Evolutionary conservation across 2,113 vertebrate genomes (phyloP), one percentile per base, ranked within the genome.

Genomic region (Pomatorhinus ruficollis): DNA sequence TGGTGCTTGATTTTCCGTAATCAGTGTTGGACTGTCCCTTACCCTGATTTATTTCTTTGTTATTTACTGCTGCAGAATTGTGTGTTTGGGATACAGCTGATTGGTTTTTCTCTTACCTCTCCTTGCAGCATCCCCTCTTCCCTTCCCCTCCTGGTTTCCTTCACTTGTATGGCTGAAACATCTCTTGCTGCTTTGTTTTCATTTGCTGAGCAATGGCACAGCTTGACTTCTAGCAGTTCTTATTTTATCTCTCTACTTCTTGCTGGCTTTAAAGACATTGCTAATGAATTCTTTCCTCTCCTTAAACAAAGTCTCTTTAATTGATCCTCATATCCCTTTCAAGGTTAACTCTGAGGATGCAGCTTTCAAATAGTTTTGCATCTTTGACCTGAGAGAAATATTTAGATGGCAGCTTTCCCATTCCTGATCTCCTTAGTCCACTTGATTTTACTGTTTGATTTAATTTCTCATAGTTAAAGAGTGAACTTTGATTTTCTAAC

Each of bases 401-500:
- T 14, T 90, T 79, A 40, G 37, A 31, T 83, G 94, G 66, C 78
- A 79, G 49, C 28, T 94, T 76, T 91, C 45, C 66, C n/a, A 11
- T 63, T 76, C 24, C 40, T 76, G 57, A 37, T 90, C 45, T 90
- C 53, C 47, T 84, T 54, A 82, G 54, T 53, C 79, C 50, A 45
- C 66, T 92, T 85, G 31, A 90, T 92, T 88, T 95, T 91, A n/a
- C 52, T 76, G 30, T 82, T 61, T 64, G 74, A 54, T 37, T 81
- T 85, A 10, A 83, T 90, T 89, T 71, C 30, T 56, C 10, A 5
- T 18, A 6, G 21, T 80, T 92, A 59, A 57, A 49, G 92, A 63
- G 54, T 74, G 63, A 95, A 80, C 86, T 96, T 92, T 80, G 83
- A 50, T 92, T 93, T 68, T 83, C 23, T 72, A 74, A 87, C 39